A percentile compares a stretch with the other conserved stretches of the same genome.
phyloP scores from a whole-genome alignment of 2,888 invertebrate genomes.

The Stenoptilia bipunctidactyla region DNA sequence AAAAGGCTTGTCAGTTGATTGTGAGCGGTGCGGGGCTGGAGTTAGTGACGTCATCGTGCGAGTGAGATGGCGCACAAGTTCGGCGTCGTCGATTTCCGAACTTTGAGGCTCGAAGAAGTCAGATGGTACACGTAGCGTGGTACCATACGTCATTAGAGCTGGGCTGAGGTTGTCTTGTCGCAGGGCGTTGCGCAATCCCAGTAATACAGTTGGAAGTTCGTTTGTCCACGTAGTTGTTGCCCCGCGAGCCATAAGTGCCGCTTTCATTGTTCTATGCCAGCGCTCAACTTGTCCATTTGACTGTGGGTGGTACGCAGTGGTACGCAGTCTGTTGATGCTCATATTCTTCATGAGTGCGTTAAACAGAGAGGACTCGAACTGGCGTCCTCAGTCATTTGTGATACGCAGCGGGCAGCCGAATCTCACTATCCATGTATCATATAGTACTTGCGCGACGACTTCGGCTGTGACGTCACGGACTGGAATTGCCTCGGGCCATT shows the following conservation, averaged over 20 bases:
- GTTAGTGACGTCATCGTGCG: too few species aligned
- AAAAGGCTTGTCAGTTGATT: too few species aligned
- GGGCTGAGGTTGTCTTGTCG: slow-evolving; percentile 16
- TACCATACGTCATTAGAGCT: too few species aligned
- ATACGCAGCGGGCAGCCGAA: too few species aligned
- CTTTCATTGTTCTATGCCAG: slow-evolving; percentile 10
- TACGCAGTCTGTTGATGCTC: background rate
- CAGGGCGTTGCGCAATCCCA: background rate
- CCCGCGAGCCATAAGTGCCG: slow-evolving; percentile 7
- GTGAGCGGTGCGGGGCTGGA: slow-evolving; percentile 1
- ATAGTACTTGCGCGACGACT: too few species aligned
- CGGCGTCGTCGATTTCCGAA: slow-evolving; percentile 8
- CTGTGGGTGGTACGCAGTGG: slow-evolving; percentile 5
- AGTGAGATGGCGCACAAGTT: slow-evolving; percentile 6
- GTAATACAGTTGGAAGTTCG: slow-evolving; percentile 1
- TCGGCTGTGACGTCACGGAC: too few species aligned
- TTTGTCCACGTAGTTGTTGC: background rate
- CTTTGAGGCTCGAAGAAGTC: slow-evolving; percentile 12
- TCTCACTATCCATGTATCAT: too few species aligned
- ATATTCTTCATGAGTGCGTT: background rate
- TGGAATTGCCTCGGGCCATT: too few species aligned
- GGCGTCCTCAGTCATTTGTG: too few species aligned
- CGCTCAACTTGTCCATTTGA: slow-evolving; percentile 13
- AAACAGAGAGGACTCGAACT: background rate
- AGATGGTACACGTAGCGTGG: slow-evolving; percentile 13